Conservation (phyloP, 2,113 vertebrate species). For the Anarrhichthys ocellatus region DNA sequence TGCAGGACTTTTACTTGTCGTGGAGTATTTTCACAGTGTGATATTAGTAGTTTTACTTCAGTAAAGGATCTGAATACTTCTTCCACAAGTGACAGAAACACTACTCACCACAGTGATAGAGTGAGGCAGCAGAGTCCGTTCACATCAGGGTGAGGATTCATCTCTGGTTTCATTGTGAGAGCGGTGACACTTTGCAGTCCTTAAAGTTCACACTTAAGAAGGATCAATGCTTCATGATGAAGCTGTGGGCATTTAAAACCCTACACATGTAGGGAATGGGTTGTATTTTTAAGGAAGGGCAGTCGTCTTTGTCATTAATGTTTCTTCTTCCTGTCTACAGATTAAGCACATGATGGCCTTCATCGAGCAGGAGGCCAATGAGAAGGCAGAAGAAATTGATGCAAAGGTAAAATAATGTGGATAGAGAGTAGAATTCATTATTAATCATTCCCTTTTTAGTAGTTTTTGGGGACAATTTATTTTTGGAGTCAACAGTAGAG, state of each 20-base stretch:
- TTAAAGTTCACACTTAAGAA: neutral
- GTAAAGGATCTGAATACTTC: neutral
- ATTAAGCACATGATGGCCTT: conserved; percentile 99
- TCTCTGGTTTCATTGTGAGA: neutral
- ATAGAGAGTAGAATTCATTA: neutral
- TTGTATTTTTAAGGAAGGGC: no score
- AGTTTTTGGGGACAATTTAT: neutral
- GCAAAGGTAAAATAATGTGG: conserved; percentile 88
- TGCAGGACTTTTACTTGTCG: neutral
- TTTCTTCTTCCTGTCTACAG: conserved; percentile 72
- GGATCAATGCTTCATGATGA: neutral
- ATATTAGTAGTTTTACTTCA: neutral
- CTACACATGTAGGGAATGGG: neutral
- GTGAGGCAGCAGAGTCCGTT: neutral
- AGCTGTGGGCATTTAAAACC: neutral
- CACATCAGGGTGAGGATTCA: neutral
- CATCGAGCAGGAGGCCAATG: conserved; percentile 99
- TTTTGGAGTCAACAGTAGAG: neutral
- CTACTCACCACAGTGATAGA: conserved; percentile 27
- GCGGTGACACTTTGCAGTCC: neutral
- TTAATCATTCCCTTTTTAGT: neutral
- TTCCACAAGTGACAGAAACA: neutral
- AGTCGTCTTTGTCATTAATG: neutral
- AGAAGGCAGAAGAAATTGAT: conserved; percentile 99
- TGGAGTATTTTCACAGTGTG: neutral